Evolutionary conservation across 1,140 invertebrate species (phyloP), one percentile per base, ranked within the genome.

Genomic region (Caenorhabditis latens): DNA sequence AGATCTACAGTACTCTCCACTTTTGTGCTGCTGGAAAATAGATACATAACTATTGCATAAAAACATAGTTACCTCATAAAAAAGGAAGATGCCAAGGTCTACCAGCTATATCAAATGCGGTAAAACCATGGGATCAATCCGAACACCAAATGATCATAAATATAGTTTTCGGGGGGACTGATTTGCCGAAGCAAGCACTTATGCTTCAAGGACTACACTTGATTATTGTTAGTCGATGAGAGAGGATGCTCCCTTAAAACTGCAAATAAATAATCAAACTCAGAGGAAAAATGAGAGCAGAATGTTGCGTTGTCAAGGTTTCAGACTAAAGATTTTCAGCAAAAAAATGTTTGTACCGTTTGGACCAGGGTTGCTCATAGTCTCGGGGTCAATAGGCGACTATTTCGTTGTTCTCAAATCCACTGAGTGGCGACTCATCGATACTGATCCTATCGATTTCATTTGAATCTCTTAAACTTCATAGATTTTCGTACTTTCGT

Each of bases 171-270:
- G 50, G 50, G 50, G 24, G 46, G 43, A 46, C n/a, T 79, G 46
- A 79, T 79, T 79, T 79, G 46, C 71, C 71, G 71, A 79, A 79
- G 32, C 71, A 79, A 79, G 32, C 71, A 79, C 71, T 79, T 79
- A 79, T 79, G 16, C 14, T 79, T 79, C 46, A 46, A 79, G 71
- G 46, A 79, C 71, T 79, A 79, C 71, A 79, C 71, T 79, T 79
- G 71, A 79, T 79, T 79, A 79, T 79, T 79, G 71, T 79, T 79
- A 53, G n/a, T n/a, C n/a, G n/a, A n/a, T n/a, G n/a, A n/a, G 71
- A 9, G 46, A n/a, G 53, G 46, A 79, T 79, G 71, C 46, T 50
- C 40, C 43, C 32, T 32, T 32, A 16, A 79, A 21, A 42, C 21
- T 24, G 46, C 46, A 79, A 79, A 79, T 79, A 79, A 79, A 50